Evolutionary conservation across 1,140 invertebrate species (phyloP), one percentile per base, ranked within the genome.

Genomic region (Phymorhynchus buccinoides): DNA sequence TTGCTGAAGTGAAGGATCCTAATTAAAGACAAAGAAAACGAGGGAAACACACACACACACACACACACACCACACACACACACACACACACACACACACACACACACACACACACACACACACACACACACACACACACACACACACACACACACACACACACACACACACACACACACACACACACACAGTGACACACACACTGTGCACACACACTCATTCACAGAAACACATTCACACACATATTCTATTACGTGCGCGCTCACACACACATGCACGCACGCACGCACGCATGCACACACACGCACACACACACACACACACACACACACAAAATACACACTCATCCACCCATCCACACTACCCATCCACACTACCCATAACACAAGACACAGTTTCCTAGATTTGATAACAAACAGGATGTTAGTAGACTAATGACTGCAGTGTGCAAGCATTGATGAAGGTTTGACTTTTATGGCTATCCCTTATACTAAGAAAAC

Each of bases 161-260:
- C 75, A 86, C 86, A 86, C 75, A 86, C 86, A 86, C 84, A 86
- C 84, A 86, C 84, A 80, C 85, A 87, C 88, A 68, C 84, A 56
- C 52, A 42, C 82, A 78, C 82, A 78, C 62, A 78, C 62, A 84
- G 27, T 32, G 1, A 84, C 82, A 78, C 56, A 6, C 52, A 73
- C 82, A 42, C 39, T n/a, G n/a, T n/a, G n/a, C 44, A 83, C 30
- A 30, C 30, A 30, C n/a, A n/a, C n/a, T n/a, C n/a, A n/a, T n/a
- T n/a, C n/a, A n/a, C 85, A 87, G 3, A 87, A 75, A 86, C 85
- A 87, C 66, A 87, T 85, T 82, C 78, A 87, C 85, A 86, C 84
- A 86, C 84, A 86, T 73, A 79, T 83, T 87, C 88, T 56, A 84
- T 44, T 37, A n/a, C n/a, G n/a, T n/a, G n/a, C n/a, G n/a, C n/a